These are phyloP conservation scores for Struthio camelus DNA, from an alignment of 2,113 vertebrate genomes.

Conservation along the genomic window DNA sequence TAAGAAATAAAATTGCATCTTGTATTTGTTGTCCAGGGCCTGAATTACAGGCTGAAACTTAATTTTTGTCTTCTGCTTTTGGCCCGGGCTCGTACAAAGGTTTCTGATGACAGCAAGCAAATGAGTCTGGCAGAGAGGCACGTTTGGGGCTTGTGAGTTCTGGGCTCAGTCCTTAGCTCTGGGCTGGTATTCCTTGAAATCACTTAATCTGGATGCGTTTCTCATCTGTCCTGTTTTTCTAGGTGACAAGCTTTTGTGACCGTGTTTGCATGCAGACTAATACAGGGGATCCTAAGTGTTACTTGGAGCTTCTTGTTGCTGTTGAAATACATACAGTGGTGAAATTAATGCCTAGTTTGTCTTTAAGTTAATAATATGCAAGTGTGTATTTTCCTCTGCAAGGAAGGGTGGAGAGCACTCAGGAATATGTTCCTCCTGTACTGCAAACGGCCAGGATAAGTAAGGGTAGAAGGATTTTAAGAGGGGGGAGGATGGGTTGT, in stretches of 20 bases:
- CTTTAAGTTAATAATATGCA: conserved; percentile 13
- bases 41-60: background rate
- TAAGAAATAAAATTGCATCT: background rate
- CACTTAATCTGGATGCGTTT: background rate
- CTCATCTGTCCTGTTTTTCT: background rate
- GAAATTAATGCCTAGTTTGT: background rate
- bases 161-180: background rate
- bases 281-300: background rate
- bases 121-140: background rate
- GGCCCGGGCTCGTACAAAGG: background rate
- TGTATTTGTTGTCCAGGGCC: background rate
- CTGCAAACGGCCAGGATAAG: background rate
- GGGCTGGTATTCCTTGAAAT: background rate
- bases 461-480: background rate
- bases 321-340: background rate
- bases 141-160: background rate
- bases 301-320: background rate
- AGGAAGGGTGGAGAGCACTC: background rate
- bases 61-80: background rate
- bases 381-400: background rate
- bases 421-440: background rate
- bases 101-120: conserved; percentile 4
- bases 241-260: background rate
- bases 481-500: background rate
- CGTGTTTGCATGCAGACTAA: background rate